phyloP scores from a whole-genome alignment of 1,140 invertebrate species.

The Drosophila novamexicana region DNA sequence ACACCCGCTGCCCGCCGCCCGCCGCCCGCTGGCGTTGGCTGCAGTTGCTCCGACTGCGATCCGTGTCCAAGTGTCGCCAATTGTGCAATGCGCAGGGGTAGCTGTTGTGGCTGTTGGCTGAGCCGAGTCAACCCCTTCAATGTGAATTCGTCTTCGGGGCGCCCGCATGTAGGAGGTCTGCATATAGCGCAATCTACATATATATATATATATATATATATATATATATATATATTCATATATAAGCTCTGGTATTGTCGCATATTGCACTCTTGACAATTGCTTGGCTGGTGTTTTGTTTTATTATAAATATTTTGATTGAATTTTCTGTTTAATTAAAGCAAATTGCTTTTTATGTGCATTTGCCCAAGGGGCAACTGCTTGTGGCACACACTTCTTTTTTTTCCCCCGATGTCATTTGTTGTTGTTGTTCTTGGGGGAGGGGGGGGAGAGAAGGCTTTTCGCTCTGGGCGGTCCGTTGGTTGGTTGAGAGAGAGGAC shows the following conservation, averaged over 20 bases:
- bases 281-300: slow-evolving; percentile 52
- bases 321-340: slow-evolving; percentile 83
- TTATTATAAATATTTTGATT: slow-evolving; percentile 81
- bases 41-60: slow-evolving; percentile 27
- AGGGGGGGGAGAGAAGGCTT: not conserved
- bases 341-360: slow-evolving; percentile 75
- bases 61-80: slow-evolving; percentile 71
- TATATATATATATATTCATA: not conserved
- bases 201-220: slow-evolving; percentile 16
- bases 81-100: slow-evolving; percentile 34
- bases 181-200: slow-evolving; percentile 9
- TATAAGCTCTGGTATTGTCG: not conserved
- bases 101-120: not conserved
- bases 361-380: slow-evolving; percentile 43
- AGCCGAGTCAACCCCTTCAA: slow-evolving; percentile 66
- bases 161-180: slow-evolving; percentile 65
- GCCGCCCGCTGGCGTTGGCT: slow-evolving; percentile 18
- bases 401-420: slow-evolving; percentile 4
- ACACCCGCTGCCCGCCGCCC: slow-evolving; percentile 4
- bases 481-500: too few relatives aligned
- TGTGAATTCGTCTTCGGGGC: slow-evolving; percentile 65
- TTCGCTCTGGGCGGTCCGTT: slow-evolving; percentile 23
- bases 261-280: slow-evolving; percentile 40
- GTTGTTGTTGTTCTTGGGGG: not conserved
- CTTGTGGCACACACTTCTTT: not conserved